A percentile compares a stretch with the other conserved stretches of the same genome.
Conservation (phyloP, 2,888 invertebrate genomes). For the Melanostoma scalare region DNA sequence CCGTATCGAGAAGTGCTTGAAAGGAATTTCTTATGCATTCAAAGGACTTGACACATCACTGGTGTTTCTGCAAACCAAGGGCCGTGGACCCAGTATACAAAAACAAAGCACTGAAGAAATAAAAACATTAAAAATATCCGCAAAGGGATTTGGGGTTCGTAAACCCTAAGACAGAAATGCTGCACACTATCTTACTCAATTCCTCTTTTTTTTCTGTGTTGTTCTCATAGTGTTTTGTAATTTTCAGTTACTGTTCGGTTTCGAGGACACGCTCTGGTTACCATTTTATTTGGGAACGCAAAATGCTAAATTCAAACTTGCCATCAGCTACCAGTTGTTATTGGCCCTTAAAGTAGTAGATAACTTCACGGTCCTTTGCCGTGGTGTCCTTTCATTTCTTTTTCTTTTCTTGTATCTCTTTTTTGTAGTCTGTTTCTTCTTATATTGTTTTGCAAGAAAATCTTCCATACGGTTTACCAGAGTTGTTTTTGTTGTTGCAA, state of each 20-base stretch:
- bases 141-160: slow-evolving; percentile 11
- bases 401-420: slow-evolving; percentile 11
- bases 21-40: slow-evolving; percentile 58
- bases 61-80: slow-evolving; percentile 29
- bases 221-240: slow-evolving; percentile 17
- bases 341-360: slow-evolving; percentile 46
- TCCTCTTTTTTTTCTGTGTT: slow-evolving; percentile 23
- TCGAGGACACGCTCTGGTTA: slow-evolving; percentile 69
- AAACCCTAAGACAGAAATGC: slow-evolving; percentile 31
- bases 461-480: slow-evolving; percentile 32
- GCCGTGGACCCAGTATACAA: slow-evolving; percentile 3
- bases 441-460: slow-evolving; percentile 44
- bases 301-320: slow-evolving; percentile 63
- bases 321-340: slow-evolving; percentile 47
- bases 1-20: slow-evolving; percentile 50
- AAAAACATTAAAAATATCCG: neutral
- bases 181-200: slow-evolving; percentile 46
- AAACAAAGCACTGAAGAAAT: neutral
- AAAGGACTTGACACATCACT: slow-evolving; percentile 46
- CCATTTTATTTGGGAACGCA: slow-evolving; percentile 54
- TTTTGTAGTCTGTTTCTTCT: slow-evolving; percentile 23
- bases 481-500: slow-evolving; percentile 27
- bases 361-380: slow-evolving; percentile 59
- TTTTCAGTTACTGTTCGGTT: slow-evolving; percentile 55
- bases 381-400: slow-evolving; percentile 46